Percentiles rank a stretch among this genome's conserved stretches.
phyloP scores from a whole-genome alignment of 1,140 invertebrate genomes.

The Ladona fulva region DNA sequence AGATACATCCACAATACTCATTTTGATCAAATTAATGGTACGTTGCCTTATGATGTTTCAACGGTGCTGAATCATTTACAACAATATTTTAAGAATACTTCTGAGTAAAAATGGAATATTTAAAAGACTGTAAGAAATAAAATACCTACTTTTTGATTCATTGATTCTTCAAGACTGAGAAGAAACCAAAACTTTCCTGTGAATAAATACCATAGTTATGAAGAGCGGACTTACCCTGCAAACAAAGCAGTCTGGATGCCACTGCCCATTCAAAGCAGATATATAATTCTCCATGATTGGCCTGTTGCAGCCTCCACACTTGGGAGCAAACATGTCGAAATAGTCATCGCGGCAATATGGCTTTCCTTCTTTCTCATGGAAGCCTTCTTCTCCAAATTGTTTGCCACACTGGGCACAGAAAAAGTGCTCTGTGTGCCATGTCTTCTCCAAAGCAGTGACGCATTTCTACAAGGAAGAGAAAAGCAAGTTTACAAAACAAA shows the following conservation, averaged over 20 bases:
- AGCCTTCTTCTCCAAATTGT: slow-evolving; percentile 93
- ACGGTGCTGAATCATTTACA: not conserved
- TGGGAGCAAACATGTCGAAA: slow-evolving; percentile 97
- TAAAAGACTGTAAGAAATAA: not conserved
- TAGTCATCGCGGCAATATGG: slow-evolving; percentile 94
- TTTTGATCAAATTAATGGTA: no score
- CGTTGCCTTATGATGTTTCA: no score
- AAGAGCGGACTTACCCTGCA: slow-evolving; percentile 77
- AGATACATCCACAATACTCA: no score
- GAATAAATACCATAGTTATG: not conserved
- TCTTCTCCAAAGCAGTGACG: slow-evolving; percentile 94
- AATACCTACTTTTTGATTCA: not conserved
- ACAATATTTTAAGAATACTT: not conserved
- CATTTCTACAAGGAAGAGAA: slow-evolving; percentile 76
- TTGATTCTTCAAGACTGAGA: not conserved
- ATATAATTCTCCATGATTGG: slow-evolving; percentile 99
- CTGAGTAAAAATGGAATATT: not conserved
- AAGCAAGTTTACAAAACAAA: slow-evolving; percentile 18
- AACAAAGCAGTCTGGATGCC: slow-evolving; percentile 99
- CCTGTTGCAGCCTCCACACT: slow-evolving; percentile 92
- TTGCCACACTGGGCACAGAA: slow-evolving; percentile 97
- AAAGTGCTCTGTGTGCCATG: slow-evolving; percentile 99
- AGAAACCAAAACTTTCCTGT: not conserved
- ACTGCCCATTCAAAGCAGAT: slow-evolving; percentile 92
- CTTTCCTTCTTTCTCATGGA: slow-evolving; percentile 88